Base-by-base conservation (phyloP, 2,888 invertebrate genomes). In the Aelia acuminata region DNA sequence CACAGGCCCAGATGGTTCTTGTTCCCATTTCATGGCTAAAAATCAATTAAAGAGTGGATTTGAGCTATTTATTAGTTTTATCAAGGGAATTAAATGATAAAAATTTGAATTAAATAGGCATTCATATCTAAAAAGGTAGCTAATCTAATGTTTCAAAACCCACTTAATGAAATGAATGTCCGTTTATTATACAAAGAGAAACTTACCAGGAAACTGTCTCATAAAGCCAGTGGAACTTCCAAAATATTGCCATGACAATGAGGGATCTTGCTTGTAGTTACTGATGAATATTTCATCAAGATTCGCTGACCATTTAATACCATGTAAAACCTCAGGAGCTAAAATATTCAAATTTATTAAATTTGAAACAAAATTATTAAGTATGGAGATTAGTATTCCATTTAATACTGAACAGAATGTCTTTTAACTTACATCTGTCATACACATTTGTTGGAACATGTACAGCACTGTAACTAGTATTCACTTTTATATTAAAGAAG, bases 161-260 rank as follows among this genome's bases (percentile, higher is more conserved):
- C 26, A 18, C 3, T 18, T 31, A 63, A 63, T 31, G 26, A 63
- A 31, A 7, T 63, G 63, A 63, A 63, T 22, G 1, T 31, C 3
- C 1, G 1, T 18, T 18, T 63, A 18, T 57, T 8, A 26, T n/a
- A 53, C 0, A 63, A 63, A 31, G 63, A 31, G 2, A 22, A 88
- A 88, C 87, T 20, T 93, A 96, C 98, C 99, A 92, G 99, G 99
- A 93, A 97, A 99, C 91, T 98, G 95, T 91, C 99, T 94, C 92
- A 99, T 95, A 93, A 99, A 99, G 86, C 99, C 99, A 2, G 96
- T 94, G n/a, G 98, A 96, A 88, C 98, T 98, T 87, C 99, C 98
- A 93, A 98, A 99, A 93, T 98, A 98, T 93, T 99, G 99, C 98
- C 99, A 99, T n/a, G 97, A 97, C 75, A 98, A 94, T 1, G 97